Percentiles rank a stretch among this genome's conserved stretches.
phyloP scores from a whole-genome alignment of 2,113 vertebrate species.

The Sinocyclocheilus grahami region DNA sequence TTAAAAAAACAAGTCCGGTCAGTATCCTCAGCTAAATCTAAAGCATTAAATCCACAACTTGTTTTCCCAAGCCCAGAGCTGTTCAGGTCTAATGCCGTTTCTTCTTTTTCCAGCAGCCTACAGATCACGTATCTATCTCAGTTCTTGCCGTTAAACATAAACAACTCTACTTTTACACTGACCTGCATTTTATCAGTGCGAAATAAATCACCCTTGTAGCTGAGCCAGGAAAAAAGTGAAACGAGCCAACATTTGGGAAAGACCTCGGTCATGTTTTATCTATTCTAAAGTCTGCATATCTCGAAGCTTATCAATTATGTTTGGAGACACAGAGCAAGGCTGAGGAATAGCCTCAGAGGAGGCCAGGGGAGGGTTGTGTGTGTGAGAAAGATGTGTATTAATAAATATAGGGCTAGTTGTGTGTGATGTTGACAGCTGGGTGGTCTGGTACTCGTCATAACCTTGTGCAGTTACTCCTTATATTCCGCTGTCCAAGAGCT shows the following conservation, averaged over 20 bases:
- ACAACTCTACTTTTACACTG: conserved; percentile 41
- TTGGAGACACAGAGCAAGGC: conserved; percentile 50
- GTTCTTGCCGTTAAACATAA: conserved; percentile 52
- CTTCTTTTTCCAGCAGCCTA: conserved; percentile 41
- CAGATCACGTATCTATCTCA: conserved; percentile 42
- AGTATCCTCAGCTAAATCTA: background rate
- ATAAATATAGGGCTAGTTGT: conserved; percentile 77
- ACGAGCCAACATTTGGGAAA: conserved; percentile 47
- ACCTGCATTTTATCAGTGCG: conserved; percentile 51
- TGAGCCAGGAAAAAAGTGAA: conserved; percentile 49
- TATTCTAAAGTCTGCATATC: conserved; percentile 60
- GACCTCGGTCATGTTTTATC: conserved; percentile 54
- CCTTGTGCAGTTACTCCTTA: conserved; percentile 75
- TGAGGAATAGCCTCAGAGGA: conserved; percentile 56
- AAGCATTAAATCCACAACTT: background rate
- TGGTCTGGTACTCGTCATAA: conserved; percentile 79
- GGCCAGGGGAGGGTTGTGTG: conserved; percentile 24
- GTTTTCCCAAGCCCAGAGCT: conserved; percentile 2
- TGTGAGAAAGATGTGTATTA: conserved; percentile 64
- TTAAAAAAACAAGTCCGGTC: no score
- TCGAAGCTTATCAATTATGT: conserved; percentile 65
- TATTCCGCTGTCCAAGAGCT: conserved; percentile 76
- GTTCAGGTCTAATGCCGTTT: conserved; percentile 35
- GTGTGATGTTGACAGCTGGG: conserved; percentile 77
- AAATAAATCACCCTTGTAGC: conserved; percentile 48